Percentiles rank a stretch among this genome's conserved stretches.
Conservation (phyloP, 2,888 invertebrate species). For the Acrobasis suavella region DNA sequence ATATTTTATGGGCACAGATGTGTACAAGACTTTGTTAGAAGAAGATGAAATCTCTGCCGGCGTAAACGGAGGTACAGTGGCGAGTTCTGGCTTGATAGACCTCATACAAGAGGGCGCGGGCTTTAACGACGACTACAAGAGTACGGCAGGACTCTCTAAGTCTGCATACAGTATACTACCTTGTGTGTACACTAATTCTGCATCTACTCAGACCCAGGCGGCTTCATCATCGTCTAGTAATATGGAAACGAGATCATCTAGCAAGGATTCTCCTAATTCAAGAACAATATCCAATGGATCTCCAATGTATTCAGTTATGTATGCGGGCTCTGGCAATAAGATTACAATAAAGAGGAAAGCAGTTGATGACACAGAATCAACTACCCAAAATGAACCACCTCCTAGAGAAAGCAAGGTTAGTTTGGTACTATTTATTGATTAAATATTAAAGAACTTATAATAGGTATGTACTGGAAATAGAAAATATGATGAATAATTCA, state of each 20-base stretch:
- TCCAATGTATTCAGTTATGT: constrained; percentile 88
- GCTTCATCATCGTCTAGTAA: constrained; percentile 63
- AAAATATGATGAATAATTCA: too few species aligned
- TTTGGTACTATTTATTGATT: not conserved
- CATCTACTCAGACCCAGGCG: constrained; percentile 69
- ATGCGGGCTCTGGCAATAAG: constrained; percentile 91
- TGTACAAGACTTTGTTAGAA: constrained; percentile 84
- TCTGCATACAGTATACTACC: constrained; percentile 89
- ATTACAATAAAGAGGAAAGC: constrained; percentile 91
- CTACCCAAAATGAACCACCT: constrained; percentile 61
- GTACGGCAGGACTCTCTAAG: constrained; percentile 87
- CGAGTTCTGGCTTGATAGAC: constrained; percentile 85
- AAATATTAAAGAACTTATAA: too few species aligned
- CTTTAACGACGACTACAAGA: constrained; percentile 89
- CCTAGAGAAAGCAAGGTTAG: constrained; percentile 70
- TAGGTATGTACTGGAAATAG: too few species aligned
- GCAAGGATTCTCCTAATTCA: constrained; percentile 66
- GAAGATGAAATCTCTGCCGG: constrained; percentile 79
- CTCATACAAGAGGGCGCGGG: constrained; percentile 91
- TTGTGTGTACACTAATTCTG: constrained; percentile 87
- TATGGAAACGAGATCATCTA: constrained; percentile 56
- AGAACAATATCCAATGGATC: constrained; percentile 70
- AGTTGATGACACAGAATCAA: constrained; percentile 79
- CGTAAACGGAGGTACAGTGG: constrained; percentile 76
- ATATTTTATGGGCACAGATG: constrained; percentile 88